Evolutionary conservation across 1,140 invertebrate species (phyloP), one percentile per base, ranked within the genome.

Genomic region (Luehdorfia chinensis): DNA sequence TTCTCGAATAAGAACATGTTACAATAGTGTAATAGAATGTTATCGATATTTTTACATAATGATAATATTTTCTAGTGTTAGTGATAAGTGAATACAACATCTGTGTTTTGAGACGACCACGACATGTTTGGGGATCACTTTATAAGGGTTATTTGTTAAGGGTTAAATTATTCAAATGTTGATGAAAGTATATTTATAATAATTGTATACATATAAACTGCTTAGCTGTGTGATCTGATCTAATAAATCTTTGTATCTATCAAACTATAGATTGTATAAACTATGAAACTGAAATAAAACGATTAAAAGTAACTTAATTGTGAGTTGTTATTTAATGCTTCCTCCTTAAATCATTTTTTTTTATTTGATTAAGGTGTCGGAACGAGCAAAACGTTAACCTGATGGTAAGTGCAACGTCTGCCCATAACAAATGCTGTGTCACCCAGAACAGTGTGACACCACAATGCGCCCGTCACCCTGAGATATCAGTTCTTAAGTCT

Each of bases 181-280:
- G 63, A 74, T 64, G 59, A 66, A 68, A 60, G 52, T 71, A 69
- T 74, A 81, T 83, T 79, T 83, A 79, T 80, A 78, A 66, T 76
- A 57, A n/a, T n/a, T 72, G 67, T 79, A 76, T 57, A 80, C 65
- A 66, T 70, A 71, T 59, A 73, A 77, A 73, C 52, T 72, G 78
- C 75, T 83, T 85, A 83, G 66, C 72, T 74, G 81, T 83, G 81
- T 85, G 81, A 85, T 85, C 81, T 85, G 81, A 85, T 76, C 66
- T 84, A 78, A 78, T 77, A 73, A 66, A 69, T 73, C 50, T 74
- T 66, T 67, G 72, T 77, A 65, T 73, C 66, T 74, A 63, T 78
- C 59, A 71, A 76, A 65, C 70, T 66, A 79, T 83, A 83, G 73
- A 83, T 72, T 85, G 78, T 83, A 77, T 73, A 83, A 81, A 83